A percentile compares a stretch with the other conserved stretches of the same genome.
Conservation (phyloP, 2,797 vertebrate genomes). For the Sebastes taczanowskii region DNA sequence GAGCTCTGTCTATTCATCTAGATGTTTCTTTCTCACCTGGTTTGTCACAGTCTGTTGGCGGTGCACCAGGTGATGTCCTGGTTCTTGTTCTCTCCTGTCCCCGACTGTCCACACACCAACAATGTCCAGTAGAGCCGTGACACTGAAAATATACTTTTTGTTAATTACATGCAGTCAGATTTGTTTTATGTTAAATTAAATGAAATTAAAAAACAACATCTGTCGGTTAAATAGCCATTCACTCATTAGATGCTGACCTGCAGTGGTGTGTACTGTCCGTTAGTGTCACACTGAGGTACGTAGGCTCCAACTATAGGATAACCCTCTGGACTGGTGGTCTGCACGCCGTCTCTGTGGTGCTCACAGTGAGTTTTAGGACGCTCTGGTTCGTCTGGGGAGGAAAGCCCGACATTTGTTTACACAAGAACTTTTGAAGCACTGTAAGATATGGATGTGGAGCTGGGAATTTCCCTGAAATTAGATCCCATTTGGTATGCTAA, state of each 20-base stretch:
- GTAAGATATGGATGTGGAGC: no score
- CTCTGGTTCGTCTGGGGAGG: conserved; percentile 19
- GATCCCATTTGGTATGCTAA: background rate
- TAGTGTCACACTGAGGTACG: conserved; percentile 75
- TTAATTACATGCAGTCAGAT: background rate
- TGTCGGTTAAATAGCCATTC: background rate
- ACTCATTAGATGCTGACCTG: conserved; percentile 29
- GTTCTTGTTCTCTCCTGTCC: conserved; percentile 85
- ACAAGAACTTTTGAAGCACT: background rate
- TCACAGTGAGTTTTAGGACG: conserved; percentile 74
- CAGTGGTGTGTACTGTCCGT: conserved; percentile 76
- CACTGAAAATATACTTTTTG: conserved; percentile 73
- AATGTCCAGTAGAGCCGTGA: conserved; percentile 83
- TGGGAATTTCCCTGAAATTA: no score
- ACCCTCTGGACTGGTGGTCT: conserved; percentile 31
- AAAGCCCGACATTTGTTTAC: background rate
- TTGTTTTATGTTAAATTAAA: background rate
- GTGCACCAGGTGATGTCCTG: conserved; percentile 68
- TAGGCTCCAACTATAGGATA: conserved; percentile 45
- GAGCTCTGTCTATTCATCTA: background rate
- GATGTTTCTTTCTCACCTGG: conserved; percentile 73
- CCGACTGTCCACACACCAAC: conserved; percentile 85
- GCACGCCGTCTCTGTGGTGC: conserved; percentile 68
- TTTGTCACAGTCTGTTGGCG: conserved; percentile 70
- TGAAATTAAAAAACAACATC: background rate